Percentiles rank a stretch among this genome's conserved stretches.
These are phyloP conservation scores for Benthosema pterotum DNA, from an alignment of 2,797 vertebrate genomes.

Conservation along the genomic window DNA sequence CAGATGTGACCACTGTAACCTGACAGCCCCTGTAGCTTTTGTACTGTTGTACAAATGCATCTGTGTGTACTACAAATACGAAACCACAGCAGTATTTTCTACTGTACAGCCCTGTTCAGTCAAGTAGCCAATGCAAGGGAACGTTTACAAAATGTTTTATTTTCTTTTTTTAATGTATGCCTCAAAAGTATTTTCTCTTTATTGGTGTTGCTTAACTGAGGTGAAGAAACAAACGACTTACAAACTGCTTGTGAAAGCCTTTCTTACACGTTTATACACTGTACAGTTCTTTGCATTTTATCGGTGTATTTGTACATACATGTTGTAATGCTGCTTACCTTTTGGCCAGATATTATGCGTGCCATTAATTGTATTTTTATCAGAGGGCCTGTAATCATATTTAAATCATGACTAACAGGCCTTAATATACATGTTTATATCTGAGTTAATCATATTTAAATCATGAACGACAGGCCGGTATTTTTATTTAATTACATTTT, in stretches of 20 bases:
- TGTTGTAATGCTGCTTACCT: constrained; percentile 68
- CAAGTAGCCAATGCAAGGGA: constrained; percentile 34
- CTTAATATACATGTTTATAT: constrained; percentile 76
- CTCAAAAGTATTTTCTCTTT: constrained; percentile 49
- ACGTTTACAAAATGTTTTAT: constrained; percentile 64
- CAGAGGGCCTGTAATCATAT: constrained; percentile 80
- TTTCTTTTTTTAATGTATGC: constrained; percentile 37
- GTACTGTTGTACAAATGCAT: constrained; percentile 27
- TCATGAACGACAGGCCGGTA: constrained; percentile 80
- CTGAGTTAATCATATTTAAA: constrained; percentile 81
- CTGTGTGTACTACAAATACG: neutral
- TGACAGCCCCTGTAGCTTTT: constrained; percentile 28
- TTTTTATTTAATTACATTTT: constrained; percentile 60
- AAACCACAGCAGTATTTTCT: constrained; percentile 12
- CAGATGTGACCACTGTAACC: constrained; percentile 25
- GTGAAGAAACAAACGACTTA: constrained; percentile 30
- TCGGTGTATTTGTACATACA: constrained; percentile 53
- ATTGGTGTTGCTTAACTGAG: constrained; percentile 34
- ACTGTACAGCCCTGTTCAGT: constrained; percentile 56
- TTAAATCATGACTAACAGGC: constrained; percentile 82
- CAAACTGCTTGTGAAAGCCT: constrained; percentile 54
- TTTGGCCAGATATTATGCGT: constrained; percentile 56
- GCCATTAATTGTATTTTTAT: constrained; percentile 56
- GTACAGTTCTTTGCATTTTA: constrained; percentile 62
- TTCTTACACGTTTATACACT: constrained; percentile 67